Evolutionary conservation across 2,113 vertebrate genomes (phyloP).

Genomic region (Hippocampus zosterae): DNA sequence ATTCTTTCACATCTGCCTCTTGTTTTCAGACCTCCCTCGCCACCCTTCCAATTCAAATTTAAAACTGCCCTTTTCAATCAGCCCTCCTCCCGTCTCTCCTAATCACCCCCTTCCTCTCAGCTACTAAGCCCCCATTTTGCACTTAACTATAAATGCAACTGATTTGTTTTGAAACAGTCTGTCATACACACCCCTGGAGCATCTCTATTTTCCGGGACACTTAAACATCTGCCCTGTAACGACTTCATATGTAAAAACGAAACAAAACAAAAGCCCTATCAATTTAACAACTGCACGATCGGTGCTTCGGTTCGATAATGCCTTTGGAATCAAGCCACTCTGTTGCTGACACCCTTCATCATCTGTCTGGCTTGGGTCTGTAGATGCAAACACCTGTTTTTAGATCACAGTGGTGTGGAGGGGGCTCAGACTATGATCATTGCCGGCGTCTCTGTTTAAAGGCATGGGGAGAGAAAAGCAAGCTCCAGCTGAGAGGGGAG

Average conservation of each 20-base stretch:
- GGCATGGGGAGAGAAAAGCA: slow-evolving; percentile 53
- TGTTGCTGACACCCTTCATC: slow-evolving; percentile 7
- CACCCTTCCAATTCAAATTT: slow-evolving; percentile 69
- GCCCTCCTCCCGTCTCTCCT: slow-evolving; percentile 47
- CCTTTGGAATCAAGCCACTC: slow-evolving; percentile 4
- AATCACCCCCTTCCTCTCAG: slow-evolving; percentile 57
- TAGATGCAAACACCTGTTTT: slow-evolving; percentile 19
- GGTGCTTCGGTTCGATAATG: slow-evolving; percentile 42
- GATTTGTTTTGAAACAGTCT: slow-evolving; percentile 45
- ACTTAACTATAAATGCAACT: slow-evolving; percentile 41
- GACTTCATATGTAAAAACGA: slow-evolving; percentile 50
- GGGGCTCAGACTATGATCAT: slow-evolving; percentile 34
- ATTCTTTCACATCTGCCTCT: slow-evolving; percentile 78
- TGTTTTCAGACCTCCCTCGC: slow-evolving; percentile 66
- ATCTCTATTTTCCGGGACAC: slow-evolving; percentile 61
- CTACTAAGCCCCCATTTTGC: slow-evolving; percentile 39
- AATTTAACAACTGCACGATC: slow-evolving; percentile 53
- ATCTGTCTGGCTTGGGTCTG: background rate
- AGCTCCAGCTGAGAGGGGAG: slow-evolving; percentile 69
- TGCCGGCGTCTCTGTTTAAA: slow-evolving; percentile 36
- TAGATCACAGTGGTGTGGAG: slow-evolving; percentile 34
- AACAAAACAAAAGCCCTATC: slow-evolving; percentile 26
- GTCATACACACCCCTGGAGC: slow-evolving; percentile 44
- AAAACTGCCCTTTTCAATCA: slow-evolving; percentile 70
- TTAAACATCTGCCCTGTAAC: slow-evolving; percentile 66